phyloP scores from a whole-genome alignment of 2,888 invertebrate species.

The Aelia acuminata region DNA sequence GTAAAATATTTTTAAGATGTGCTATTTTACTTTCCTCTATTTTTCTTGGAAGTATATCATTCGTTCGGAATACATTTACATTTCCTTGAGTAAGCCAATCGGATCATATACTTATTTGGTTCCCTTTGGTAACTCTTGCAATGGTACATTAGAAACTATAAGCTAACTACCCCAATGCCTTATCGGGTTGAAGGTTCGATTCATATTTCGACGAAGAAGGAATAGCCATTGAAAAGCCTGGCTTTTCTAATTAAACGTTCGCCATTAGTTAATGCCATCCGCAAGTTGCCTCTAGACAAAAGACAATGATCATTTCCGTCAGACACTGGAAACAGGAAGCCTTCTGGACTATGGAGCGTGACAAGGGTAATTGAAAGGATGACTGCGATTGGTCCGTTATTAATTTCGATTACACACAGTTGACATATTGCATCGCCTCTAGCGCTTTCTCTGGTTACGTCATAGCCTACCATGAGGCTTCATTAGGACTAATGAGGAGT shows the following conservation, averaged over 20 bases:
- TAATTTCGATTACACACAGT: conserved; percentile 34
- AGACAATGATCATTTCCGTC: conserved; percentile 4
- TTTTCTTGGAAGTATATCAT: too few relatives aligned
- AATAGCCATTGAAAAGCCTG: neutral
- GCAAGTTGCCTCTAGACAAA: neutral
- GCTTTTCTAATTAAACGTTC: neutral
- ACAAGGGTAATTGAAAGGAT: conserved; percentile 35
- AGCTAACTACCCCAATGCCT: neutral
- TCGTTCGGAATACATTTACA: too few relatives aligned
- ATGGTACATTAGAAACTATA: neutral
- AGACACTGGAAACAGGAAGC: neutral
- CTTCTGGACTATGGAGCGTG: neutral
- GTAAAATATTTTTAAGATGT: too few relatives aligned
- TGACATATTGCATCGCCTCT: conserved; percentile 24
- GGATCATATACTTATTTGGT: too few relatives aligned
- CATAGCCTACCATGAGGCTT: neutral
- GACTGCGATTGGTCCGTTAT: conserved; percentile 12
- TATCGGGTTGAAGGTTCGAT: neutral
- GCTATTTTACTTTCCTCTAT: too few relatives aligned
- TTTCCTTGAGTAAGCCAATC: too few relatives aligned
- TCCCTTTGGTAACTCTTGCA: neutral
- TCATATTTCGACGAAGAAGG: neutral
- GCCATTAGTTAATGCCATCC: neutral
- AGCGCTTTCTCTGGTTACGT: conserved; percentile 21
- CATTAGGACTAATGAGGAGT: conserved; percentile 20